A percentile compares a stretch with the other conserved stretches of the same genome.
Evolutionary conservation across 2,113 vertebrate genomes (phyloP).

Genomic region (Mohoua ochrocephala): DNA sequence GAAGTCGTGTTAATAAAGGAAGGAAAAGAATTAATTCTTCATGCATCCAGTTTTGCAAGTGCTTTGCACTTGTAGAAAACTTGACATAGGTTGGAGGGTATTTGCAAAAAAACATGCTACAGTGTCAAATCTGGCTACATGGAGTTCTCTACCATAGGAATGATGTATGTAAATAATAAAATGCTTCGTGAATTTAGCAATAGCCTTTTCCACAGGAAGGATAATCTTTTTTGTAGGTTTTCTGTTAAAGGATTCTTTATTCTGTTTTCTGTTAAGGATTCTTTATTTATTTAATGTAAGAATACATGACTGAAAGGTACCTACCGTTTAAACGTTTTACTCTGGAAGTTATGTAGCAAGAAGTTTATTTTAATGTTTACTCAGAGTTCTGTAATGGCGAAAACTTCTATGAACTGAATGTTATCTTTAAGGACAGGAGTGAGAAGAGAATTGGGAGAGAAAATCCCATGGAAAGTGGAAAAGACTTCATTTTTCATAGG

Average conservation of each 20-base stretch:
- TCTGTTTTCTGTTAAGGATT: too few species aligned
- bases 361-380: not conserved
- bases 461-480: not conserved
- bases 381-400: not conserved
- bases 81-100: not conserved
- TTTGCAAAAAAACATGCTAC: not conserved
- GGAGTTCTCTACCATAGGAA: not conserved
- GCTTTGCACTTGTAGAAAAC: not conserved
- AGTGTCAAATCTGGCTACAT: not conserved
- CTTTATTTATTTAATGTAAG: not conserved
- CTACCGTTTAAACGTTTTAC: not conserved
- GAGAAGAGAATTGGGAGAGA: not conserved
- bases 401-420: not conserved
- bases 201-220: not conserved
- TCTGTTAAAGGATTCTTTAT: not conserved
- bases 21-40: not conserved
- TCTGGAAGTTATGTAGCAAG: not conserved
- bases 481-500: not conserved
- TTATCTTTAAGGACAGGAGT: not conserved
- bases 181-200: not conserved
- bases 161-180: not conserved
- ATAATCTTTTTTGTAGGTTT: not conserved
- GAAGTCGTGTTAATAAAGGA: not conserved
- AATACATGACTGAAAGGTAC: not conserved
- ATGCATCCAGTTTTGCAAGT: not conserved